Conservation (phyloP, 1,140 invertebrate genomes). For the Zaprionus kolodkinae region DNA sequence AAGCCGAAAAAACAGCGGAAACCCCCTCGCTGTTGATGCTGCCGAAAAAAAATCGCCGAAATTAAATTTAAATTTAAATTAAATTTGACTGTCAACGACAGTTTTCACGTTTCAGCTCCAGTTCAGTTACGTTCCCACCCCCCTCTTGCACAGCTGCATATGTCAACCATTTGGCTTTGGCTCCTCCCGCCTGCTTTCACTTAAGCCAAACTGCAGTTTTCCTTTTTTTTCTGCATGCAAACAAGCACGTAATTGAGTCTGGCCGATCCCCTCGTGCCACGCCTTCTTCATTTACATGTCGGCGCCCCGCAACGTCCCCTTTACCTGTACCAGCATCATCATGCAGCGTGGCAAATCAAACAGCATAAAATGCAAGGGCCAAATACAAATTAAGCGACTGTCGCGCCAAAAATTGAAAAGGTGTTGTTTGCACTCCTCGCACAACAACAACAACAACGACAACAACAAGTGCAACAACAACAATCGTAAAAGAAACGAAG, state of each 20-base stretch:
- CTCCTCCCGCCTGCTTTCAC: not conserved
- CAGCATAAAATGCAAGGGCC: constrained; percentile 57
- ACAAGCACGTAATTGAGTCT: constrained; percentile 73
- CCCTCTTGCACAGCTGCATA: too few species aligned
- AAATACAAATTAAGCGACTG: constrained; percentile 67
- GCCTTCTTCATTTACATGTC: not conserved
- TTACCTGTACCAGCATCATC: not conserved
- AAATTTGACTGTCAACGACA: constrained; percentile 41
- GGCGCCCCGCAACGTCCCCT: not conserved
- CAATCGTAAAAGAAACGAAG: not conserved
- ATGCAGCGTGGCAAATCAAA: constrained; percentile 40
- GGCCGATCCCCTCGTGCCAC: constrained; percentile 4
- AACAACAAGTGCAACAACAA: constrained; percentile 9
- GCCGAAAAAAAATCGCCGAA: not conserved
- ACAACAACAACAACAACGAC: constrained; percentile 14
- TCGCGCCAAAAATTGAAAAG: constrained; percentile 55
- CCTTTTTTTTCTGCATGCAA: constrained; percentile 30
- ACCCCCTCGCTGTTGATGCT: not conserved
- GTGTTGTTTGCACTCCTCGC: constrained; percentile 52
- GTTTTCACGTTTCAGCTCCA: constrained; percentile 21
- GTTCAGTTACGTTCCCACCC: not conserved
- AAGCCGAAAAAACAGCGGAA: not conserved
- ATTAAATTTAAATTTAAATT: constrained; percentile 14
- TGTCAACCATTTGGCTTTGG: too few species aligned
- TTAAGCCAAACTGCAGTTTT: constrained; percentile 16